A percentile compares a stretch with the other conserved stretches of the same genome.
phyloP scores from a whole-genome alignment of 2,113 vertebrate species.

The Camelus dromedarius region DNA sequence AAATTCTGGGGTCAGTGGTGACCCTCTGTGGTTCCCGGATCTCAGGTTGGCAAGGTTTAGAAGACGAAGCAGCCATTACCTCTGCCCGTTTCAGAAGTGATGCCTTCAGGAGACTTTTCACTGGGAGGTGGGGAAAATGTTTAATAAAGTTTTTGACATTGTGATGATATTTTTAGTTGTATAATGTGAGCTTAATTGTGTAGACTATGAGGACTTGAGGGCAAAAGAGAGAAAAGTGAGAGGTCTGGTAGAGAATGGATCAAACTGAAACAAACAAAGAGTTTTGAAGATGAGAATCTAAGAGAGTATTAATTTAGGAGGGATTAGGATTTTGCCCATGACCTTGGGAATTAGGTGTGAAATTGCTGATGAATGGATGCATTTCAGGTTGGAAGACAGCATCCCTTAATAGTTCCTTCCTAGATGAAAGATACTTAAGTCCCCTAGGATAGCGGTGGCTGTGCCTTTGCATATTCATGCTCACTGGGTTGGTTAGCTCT shows the following conservation, averaged over 20 bases:
- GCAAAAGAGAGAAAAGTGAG: neutral
- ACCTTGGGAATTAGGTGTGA: neutral
- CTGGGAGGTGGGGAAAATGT: neutral
- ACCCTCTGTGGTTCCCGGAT: rapidly evolving
- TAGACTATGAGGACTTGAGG: neutral
- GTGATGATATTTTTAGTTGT: neutral
- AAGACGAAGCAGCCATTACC: neutral
- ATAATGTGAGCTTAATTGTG: neutral
- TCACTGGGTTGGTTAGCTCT: neutral
- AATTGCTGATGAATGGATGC: neutral
- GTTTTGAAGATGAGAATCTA: neutral
- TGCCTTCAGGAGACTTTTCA: neutral
- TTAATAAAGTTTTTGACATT: neutral
- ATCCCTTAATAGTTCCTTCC: neutral
- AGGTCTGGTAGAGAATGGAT: neutral
- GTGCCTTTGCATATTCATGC: neutral
- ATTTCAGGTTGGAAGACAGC: neutral
- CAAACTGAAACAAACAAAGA: neutral
- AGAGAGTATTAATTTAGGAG: neutral
- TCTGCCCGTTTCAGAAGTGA: neutral
- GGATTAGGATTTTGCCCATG: neutral
- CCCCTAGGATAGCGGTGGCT: neutral
- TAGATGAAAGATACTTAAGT: neutral
- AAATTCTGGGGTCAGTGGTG: neutral
- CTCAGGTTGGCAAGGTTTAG: neutral